phyloP scores from a whole-genome alignment of 2,888 invertebrate species.

The Ormyrus rosae region DNA sequence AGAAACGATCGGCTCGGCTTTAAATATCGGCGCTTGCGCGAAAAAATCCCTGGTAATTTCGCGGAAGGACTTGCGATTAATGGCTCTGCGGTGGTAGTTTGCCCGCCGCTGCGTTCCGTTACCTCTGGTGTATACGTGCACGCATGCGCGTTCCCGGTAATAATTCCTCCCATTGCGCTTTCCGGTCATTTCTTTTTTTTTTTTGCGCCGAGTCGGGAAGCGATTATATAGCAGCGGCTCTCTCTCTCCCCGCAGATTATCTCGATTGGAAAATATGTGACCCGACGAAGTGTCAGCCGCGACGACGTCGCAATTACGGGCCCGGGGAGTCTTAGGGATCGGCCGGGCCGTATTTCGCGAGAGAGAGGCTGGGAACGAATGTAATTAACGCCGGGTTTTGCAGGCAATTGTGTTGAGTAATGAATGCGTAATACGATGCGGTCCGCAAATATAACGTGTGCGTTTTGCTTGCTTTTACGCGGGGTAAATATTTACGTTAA shows the following conservation, averaged over 20 bases:
- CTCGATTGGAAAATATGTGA: conserved; percentile 26
- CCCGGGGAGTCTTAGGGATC: no score
- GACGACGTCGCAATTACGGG: no score
- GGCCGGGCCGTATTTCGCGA: no score
- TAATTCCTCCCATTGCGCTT: conserved; percentile 7
- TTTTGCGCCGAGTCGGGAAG: background rate
- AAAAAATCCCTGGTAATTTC: conserved; percentile 6
- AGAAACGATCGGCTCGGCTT: background rate
- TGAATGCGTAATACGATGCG: background rate
- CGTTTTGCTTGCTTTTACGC: background rate
- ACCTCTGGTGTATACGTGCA: conserved; percentile 4
- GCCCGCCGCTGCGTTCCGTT: conserved; percentile 26
- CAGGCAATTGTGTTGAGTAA: background rate
- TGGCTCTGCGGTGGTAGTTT: background rate
- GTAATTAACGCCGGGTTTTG: background rate
- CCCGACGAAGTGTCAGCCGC: background rate
- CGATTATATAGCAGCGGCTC: conserved; percentile 10
- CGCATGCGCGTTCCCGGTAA: background rate
- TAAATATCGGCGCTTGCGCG: conserved; percentile 10
- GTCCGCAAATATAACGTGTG: background rate
- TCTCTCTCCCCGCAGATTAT: conserved; percentile 6
- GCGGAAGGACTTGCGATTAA: conserved; percentile 14
- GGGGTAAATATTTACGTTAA: conserved; percentile 1
- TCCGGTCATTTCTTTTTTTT: conserved; percentile 5
- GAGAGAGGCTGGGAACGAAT: no score